phyloP scores from a whole-genome alignment of 2,888 invertebrate genomes.

The Galerucella calmariensis region DNA sequence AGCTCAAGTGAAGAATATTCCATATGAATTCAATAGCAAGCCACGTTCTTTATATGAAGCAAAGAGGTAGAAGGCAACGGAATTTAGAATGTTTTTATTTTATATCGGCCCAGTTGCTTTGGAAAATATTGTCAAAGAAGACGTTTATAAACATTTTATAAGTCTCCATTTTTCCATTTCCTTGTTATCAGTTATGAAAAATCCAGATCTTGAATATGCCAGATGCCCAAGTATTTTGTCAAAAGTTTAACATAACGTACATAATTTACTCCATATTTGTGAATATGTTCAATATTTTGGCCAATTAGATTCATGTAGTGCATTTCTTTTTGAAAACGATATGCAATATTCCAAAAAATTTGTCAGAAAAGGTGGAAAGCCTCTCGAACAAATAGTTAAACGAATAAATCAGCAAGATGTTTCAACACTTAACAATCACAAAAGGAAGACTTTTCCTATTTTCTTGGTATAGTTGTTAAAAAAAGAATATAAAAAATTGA shows the following conservation, averaged over 20 bases:
- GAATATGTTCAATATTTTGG: slow-evolving; percentile 16
- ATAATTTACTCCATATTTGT: neutral
- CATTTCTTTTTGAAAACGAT: slow-evolving; percentile 18
- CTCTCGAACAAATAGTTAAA: slow-evolving; percentile 22
- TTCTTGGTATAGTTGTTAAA: neutral
- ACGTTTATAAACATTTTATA: no score
- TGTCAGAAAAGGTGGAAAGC: slow-evolving; percentile 27
- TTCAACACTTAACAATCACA: slow-evolving; percentile 18
- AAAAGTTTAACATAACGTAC: neutral
- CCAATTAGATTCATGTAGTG: slow-evolving; percentile 15
- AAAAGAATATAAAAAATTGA: slow-evolving; percentile 2
- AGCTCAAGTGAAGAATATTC: slow-evolving; percentile 27
- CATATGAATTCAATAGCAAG: slow-evolving; percentile 15
- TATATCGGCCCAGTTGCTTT: no score
- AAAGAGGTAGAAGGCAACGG: slow-evolving; percentile 3
- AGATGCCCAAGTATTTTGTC: slow-evolving; percentile 21
- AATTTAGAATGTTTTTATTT: neutral
- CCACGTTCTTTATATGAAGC: neutral
- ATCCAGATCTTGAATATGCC: slow-evolving; percentile 13
- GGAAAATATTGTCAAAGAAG: no score
- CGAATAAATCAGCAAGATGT: slow-evolving; percentile 24
- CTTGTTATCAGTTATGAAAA: no score
- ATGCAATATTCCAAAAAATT: slow-evolving; percentile 15
- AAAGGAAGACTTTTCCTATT: neutral
- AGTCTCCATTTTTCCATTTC: no score